Evolutionary conservation across 2,888 invertebrate genomes (phyloP), one percentile per base, ranked within the genome.

Genomic region (Mythimna lalbum): DNA sequence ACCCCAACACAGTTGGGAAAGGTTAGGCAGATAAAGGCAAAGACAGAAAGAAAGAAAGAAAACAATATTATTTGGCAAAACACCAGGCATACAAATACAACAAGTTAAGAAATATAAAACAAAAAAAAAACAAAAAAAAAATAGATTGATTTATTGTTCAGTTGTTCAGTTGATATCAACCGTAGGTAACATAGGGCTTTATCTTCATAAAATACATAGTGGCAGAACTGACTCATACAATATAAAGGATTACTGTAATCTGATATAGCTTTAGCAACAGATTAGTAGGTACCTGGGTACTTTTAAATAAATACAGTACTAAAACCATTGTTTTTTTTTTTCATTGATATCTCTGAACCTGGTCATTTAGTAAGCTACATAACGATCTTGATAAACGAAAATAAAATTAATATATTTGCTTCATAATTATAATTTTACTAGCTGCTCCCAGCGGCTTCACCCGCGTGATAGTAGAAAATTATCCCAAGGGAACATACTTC

Each of bases 191-290:
- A 21, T 10, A 64, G 7, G 21, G 2, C 19, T n/a, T 56, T 65
- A 73, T 72, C 56, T 31, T 50, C 4, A n/a, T 2, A 43, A 33
- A 17, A 14, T 4, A 12, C 33, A 23, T 55, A 12, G 31, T 39
- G 36, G 17, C 17, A 39, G 53, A 49, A 5, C 19, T 49, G 23
- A 53, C 47, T 55, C 53, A 60, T 49, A n/a, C 49, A n/a, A n/a
- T n/a, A 12, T 39, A 23, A 59, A 12, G 73, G 52, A 52, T 53
- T 52, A 66, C n/a, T 53, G 33, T 59, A 31, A 74, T 72, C 65
- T 21, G 59, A 53, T 60, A 59, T n/a, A n/a, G 17, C 39, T 23
- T 14, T 39, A 67, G 39, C 17, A 74, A 67, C 31, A 31, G 39
- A 59, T 73, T 47, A 59, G 1, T n/a, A n/a, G n/a, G n/a, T 19